Evolutionary conservation across 2,113 vertebrate species (phyloP), one percentile per base, ranked within the genome.

Genomic region (Phalacrocorax carbo): DNA sequence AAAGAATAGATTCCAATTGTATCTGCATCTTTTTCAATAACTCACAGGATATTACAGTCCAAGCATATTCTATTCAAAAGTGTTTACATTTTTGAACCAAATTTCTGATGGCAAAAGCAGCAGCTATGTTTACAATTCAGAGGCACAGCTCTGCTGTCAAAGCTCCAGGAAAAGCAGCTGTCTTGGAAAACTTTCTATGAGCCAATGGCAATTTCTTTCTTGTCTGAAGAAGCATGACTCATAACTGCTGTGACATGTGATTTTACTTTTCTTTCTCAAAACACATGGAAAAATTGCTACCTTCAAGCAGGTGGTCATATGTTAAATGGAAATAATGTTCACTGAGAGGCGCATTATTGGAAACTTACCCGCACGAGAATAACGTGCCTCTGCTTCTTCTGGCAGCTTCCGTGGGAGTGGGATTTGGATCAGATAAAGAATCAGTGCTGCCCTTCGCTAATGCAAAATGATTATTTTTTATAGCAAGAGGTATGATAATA

Each of bases 161-260:
- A 85, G 21, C 44, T 91, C 70, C 94, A 94, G 70, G n/a, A 91
- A 96, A 93, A 91, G 36, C 86, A 90, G 80, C 61, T 93, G 77
- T 81, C 48, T 79, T 79, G 78, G 77, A 93, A 78, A 95, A 78
- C 29, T 76, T 87, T 72, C 42, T 38, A 32, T 32, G 7, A 91
- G 44, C 29, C 42, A 87, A 55, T 27, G 34, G 10, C 44, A 85
- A 48, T 72, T 65, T 49, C 11, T 57, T 61, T 76, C 12, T 84
- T 89, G 71, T 69, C 81, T 76, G 52, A 82, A 85, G 58, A 72
- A 32, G 11, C 30, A 21, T 52, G 49, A 76, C 30, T 79, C 36
- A 76, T 70, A 95, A 40, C 29, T 82, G 23, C 73, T 79, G 14
- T 25, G 44, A 79, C 49, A 54, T 69, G 36, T 82, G 78, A 85